These are phyloP conservation scores for Cathartes aura DNA, from an alignment of 2,113 vertebrate genomes.

Conservation along the genomic window DNA sequence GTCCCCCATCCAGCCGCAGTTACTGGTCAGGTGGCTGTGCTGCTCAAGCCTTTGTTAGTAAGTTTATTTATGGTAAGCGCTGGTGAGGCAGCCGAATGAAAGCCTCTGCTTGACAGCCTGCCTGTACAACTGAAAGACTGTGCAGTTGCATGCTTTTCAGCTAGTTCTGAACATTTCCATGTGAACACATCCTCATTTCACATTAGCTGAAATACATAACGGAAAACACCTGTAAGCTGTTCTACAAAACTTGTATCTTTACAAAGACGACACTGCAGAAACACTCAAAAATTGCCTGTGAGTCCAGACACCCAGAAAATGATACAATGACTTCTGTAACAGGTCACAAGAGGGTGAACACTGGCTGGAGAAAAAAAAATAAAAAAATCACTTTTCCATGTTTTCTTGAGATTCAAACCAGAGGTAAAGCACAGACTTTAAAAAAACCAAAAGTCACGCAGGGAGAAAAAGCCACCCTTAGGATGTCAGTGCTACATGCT, in stretches of 20 bases:
- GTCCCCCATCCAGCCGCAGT: background rate
- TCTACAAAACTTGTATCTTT: background rate
- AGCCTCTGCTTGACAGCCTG: background rate
- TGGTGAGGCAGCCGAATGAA: background rate
- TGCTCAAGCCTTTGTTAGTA: background rate
- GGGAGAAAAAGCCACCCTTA: background rate
- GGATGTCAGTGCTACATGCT: background rate
- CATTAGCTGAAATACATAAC: background rate
- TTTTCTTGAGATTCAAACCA: background rate
- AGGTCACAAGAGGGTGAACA: background rate
- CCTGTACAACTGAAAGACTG: background rate
- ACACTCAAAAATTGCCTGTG: background rate
- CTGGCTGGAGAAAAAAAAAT: background rate
- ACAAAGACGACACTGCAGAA: background rate
- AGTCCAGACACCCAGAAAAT: background rate
- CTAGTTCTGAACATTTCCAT: background rate
- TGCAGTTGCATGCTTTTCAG: background rate
- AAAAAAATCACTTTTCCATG: background rate
- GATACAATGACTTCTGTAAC: rapidly evolving
- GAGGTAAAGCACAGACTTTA: background rate
- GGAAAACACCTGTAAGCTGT: background rate
- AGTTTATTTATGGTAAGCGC: background rate
- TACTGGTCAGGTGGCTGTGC: background rate
- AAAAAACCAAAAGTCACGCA: background rate
- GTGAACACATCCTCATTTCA: background rate